Base-by-base conservation (phyloP, 1,140 invertebrate species). In the Papilio polytes region DNA sequence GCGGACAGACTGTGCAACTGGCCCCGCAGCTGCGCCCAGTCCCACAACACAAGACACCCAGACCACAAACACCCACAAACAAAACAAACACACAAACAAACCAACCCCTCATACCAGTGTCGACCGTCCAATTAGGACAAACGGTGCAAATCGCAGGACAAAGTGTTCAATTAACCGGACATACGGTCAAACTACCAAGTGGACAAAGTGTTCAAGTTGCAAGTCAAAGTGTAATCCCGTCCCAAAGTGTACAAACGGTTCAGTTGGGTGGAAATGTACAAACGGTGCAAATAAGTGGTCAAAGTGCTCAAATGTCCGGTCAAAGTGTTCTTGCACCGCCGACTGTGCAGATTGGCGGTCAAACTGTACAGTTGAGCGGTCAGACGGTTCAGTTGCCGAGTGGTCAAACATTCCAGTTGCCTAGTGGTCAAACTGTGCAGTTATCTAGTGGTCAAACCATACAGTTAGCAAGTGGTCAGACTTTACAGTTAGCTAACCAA, bases 151-250 rank as follows among this genome's bases (percentile, higher is more conserved):
- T 93, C 15, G 88, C 91, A 26, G 90, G 91, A 0, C 92, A 94
- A 63, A 93, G 91, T 63, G 90, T 94, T 2, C 93, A 94, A 56
- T 74, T 94, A 26, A 91, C 92, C 0, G 92, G 92, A 9, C 93
- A 94, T 70, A 93, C 93, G 0, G 92, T 94, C 0, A 94, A 94
- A 73, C 70, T 94, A 56, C 92, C 92, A 1, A 93, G 92, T 48
- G 93, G 93, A 8, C 93, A 94, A 80, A 94, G 90, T 80, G 93
- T 94, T 7, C 93, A 94, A 89, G 90, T 94, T 1, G 90, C 92
- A n/a, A 91, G 91, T 76, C 92, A 93, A 80, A 90, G 87, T 80
- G 90, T 91, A 13, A 22, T 92, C 26, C 90, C 91, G 0, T 87
- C 91, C 0, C 90, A 92, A 76, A 93, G 89, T 80, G 89, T 94